Evolutionary conservation across 2,797 vertebrate species (phyloP), one percentile per base, ranked within the genome.

Genomic region (Bryconaethiops microstoma): DNA sequence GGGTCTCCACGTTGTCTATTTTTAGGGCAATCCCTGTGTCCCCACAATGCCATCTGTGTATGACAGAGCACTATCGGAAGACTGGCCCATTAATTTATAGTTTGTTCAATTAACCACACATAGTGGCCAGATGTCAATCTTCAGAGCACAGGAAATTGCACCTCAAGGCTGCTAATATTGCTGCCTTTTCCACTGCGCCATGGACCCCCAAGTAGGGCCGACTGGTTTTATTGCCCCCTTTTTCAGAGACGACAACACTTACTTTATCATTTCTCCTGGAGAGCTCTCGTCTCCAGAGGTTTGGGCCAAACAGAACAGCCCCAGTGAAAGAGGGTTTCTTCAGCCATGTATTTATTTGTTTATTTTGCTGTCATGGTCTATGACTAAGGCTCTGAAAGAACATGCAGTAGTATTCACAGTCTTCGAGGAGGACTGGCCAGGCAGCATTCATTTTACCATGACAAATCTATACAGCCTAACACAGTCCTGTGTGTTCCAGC

Each of bases 61-160:
- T 93, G 92, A 94, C 91, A 90, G 82, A 91, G 90, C 89, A 67
- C 90, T 91, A 90, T 90, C 86, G 92, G 90, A 92, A 92, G 92
- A 91, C 92, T 90, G 92, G 17, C 86, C 91, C 91, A 93, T 95
- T 96, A 94, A 96, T 95, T 96, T 95, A 94, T 94, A 94, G 94
- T 95, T 93, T 93, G 92, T 95, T 95, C 94, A 96, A 96, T 96
- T 95, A 96, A 94, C 92, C 93, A 88, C 95, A 94, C 94, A 94
- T 94, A 95, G 94, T 91, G 91, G 91, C 92, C 90, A 91, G 92
- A 92, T 96, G 95, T 96, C 95, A 94, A 94, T 95, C 94, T 95
- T 91, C 76, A 90, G 90, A 92, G 92, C 91, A 82, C 95, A 96
- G 94, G 94, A 96, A 95, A 95, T 95, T 94, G 93, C 94, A 94